Evolutionary conservation across 2,113 vertebrate species (phyloP), one percentile per base, ranked within the genome.

Genomic region (Alaudala cheleensis): DNA sequence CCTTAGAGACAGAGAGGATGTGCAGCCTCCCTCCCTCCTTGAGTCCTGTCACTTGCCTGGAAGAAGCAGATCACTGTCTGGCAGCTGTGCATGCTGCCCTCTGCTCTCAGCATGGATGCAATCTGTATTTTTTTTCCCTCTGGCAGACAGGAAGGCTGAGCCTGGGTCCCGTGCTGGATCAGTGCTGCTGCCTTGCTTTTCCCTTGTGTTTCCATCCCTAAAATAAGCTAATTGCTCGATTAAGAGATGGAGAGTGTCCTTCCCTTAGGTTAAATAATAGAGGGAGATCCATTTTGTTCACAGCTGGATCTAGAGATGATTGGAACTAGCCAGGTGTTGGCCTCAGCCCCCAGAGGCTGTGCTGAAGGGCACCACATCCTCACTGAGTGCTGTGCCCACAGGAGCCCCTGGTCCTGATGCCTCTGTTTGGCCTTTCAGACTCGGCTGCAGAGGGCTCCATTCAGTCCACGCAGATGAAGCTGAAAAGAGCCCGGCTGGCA

Each of bases 401-500:
- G 69, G 17, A 62, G 16, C 22, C 33, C 47, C 56, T 2, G 5
- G 42, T 79, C 65, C 89, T 88, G 81, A 90, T 49, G 49, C 93
- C 94, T 95, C 62, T 42, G 10, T 83, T 94, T 95, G 76, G 56
- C 82, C 80, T 94, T 97, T 81, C 49, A 99, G 99, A 98, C 96
- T 97, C 98, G 14, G 96, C 97, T 86, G 96, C 97, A 69, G 98
- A 98, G 74, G 97, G 98, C 34, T 98, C 98, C 84, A 96, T 98
- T 88, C 98, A 98, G 86, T 98, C 98, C n/a, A 97, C 98, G 37
- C 98, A 99, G 91, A 98, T 98, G 98, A 99, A 99, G 98, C 98
- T 99, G 85, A 99, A 99, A 97, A 98, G 98, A 97, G 98, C 98
- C 51, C 97, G 98, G 33, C 98, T 99, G 23, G 98, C 98, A 7